These are phyloP conservation scores for Odontamblyopus lacepedii DNA, from an alignment of 2,797 vertebrate species.

Conservation along the genomic window DNA sequence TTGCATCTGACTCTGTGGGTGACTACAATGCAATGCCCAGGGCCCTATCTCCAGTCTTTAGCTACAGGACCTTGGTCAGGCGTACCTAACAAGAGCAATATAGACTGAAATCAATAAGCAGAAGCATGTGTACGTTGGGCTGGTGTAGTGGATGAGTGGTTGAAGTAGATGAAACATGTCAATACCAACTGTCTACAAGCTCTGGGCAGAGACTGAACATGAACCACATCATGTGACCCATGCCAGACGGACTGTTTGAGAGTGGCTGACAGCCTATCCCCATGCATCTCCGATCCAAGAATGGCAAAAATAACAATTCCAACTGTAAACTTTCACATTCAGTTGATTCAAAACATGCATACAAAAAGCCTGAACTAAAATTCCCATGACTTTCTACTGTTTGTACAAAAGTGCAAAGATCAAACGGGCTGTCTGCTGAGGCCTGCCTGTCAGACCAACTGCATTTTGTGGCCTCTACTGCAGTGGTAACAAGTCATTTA, in stretches of 20 bases:
- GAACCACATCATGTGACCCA: slow-evolving; percentile 2
- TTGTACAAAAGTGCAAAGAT: slow-evolving; percentile 1
- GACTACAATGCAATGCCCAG: too few species aligned
- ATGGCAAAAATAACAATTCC: not conserved
- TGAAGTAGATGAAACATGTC: slow-evolving; percentile 2
- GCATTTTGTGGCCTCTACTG: not conserved
- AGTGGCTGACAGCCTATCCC: not conserved
- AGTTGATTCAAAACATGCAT: not conserved
- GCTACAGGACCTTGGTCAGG: too few species aligned
- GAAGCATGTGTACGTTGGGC: not conserved
- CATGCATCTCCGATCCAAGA: not conserved
- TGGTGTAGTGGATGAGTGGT: not conserved
- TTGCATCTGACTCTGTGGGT: too few species aligned
- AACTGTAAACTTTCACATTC: not conserved
- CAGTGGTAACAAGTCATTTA: slow-evolving; percentile 3
- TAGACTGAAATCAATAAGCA: not conserved
- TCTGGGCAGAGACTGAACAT: not conserved
- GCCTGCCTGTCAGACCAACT: not conserved
- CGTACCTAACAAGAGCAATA: not conserved
- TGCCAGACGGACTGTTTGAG: slow-evolving; percentile 1
- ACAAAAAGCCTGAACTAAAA: not conserved
- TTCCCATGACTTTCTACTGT: not conserved
- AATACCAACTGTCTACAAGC: not conserved
- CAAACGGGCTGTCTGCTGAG: not conserved
- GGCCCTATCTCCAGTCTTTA: too few species aligned